These are phyloP conservation scores for Plestiodon gilberti DNA, from an alignment of 2,113 vertebrate species.

Conservation along the genomic window DNA sequence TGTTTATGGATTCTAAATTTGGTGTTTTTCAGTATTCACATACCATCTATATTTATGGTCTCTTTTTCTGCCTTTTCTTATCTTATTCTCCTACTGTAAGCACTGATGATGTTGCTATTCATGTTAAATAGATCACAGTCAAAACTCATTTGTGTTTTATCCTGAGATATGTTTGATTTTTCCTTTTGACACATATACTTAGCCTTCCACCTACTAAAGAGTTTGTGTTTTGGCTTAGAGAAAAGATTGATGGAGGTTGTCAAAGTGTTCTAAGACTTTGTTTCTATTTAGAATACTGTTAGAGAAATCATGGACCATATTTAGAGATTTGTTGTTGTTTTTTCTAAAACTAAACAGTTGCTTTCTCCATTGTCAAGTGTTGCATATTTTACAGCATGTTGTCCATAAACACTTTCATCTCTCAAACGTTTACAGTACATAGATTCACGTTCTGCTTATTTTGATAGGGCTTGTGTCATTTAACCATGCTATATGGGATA, in stretches of 20 bases:
- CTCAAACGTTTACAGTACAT: no score
- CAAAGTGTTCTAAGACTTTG: conserved; percentile 30
- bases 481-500: no score
- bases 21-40: background rate
- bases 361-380: background rate
- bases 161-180: conserved; percentile 51
- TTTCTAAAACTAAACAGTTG: no score
- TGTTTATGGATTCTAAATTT: background rate
- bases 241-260: conserved; percentile 59
- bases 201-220: conserved; percentile 55
- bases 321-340: background rate
- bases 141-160: conserved; percentile 54
- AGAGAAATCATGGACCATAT: conserved; percentile 7
- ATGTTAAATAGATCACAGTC: conserved; percentile 62
- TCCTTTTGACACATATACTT: conserved; percentile 53
- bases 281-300: conserved; percentile 43
- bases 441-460: no score
- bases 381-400: background rate
- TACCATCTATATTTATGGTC: conserved; percentile 51
- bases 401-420: no score
- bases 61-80: conserved; percentile 32
- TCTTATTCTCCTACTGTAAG: conserved; percentile 22
- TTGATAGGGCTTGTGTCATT: no score
- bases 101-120: conserved; percentile 45
- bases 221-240: background rate